Base-by-base conservation (phyloP, 2,888 invertebrate genomes). In the Pseudoips prasinana region DNA sequence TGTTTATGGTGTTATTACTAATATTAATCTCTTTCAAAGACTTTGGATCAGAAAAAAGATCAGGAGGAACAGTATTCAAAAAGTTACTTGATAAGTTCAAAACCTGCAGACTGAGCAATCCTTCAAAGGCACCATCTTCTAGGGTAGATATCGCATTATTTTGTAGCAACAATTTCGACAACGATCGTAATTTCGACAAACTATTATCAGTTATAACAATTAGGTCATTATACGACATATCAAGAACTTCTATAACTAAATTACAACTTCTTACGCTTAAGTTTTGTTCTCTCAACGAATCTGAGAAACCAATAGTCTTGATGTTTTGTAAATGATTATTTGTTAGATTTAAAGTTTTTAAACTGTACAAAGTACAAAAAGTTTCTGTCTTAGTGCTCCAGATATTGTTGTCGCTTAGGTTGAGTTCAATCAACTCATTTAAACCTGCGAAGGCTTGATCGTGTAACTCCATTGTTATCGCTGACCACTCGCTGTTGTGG, bases 11-110 rank as follows among this genome's bases (percentile, higher is more conserved):
- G 71, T 96, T 96, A 68, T 95, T 95, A 68, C 92, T 92, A 26
- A 95, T 79, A 62, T 94, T 90, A 39, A 95, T 87, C 67, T 94
- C 92, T 41, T 91, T 90, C 27, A 95, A 75, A 39, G 92, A 91
- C 52, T 90, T 90, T 6, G 92, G 91, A 31, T 92, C 91, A 56
- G 91, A 85, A 75, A 96, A 94, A 31, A 95, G 64, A 60, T 94
- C 93, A 10, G 94, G 92, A 3, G 96, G 94, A 45, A 96, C 81
- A 5, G 92, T 92, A 29, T 91, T 92, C 53, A 96, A 85, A 65
- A 91, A 91, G 77, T 96, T 96, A 79, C 93, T 93, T 7, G 95
- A 94, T 62, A 96, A 75, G 81, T 96, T 95, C 24, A 96, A 81
- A 50, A 92, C 90, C 64, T 92, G 91, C 50, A 96, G 78, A 44